Percentiles rank a stretch among this genome's conserved stretches.
Conservation (phyloP, 1,140 invertebrate genomes). For the Drosophila truncata region DNA sequence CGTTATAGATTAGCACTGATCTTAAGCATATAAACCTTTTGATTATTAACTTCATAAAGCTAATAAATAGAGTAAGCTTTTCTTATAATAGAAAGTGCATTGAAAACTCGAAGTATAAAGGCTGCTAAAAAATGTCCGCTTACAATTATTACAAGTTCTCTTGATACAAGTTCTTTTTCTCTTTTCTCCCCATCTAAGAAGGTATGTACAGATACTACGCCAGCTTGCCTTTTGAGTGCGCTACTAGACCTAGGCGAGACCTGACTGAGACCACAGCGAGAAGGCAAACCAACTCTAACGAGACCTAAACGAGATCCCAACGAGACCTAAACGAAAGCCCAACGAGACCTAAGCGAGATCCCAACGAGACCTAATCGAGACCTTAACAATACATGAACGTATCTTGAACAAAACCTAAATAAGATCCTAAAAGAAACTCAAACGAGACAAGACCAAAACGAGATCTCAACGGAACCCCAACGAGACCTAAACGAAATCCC, state of each 20-base stretch:
- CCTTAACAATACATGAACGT: too few relatives aligned
- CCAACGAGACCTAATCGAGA: too few relatives aligned
- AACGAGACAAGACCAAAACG: too few relatives aligned
- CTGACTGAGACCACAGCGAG: too few relatives aligned
- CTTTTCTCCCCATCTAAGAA: conserved; percentile 9
- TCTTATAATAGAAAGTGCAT: background rate
- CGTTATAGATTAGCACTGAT: background rate
- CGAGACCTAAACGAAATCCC: background rate
- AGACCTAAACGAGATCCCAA: background rate
- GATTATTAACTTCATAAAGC: background rate
- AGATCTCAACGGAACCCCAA: background rate
- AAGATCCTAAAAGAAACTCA: too few relatives aligned
- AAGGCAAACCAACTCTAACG: too few relatives aligned
- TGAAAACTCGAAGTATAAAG: background rate
- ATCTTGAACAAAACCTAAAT: too few relatives aligned
- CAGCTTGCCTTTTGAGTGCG: background rate
- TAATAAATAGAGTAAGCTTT: background rate
- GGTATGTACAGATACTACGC: background rate
- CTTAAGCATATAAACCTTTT: background rate
- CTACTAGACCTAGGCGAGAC: too few relatives aligned
- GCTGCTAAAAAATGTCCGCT: background rate
- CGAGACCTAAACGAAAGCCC: too few relatives aligned
- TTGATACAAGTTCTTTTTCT: conserved; percentile 1
- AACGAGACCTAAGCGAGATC: background rate
- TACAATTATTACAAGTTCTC: background rate